Evolutionary conservation across 1,140 invertebrate genomes (phyloP), one percentile per base, ranked within the genome.

Genomic region (Drosophila truncata): DNA sequence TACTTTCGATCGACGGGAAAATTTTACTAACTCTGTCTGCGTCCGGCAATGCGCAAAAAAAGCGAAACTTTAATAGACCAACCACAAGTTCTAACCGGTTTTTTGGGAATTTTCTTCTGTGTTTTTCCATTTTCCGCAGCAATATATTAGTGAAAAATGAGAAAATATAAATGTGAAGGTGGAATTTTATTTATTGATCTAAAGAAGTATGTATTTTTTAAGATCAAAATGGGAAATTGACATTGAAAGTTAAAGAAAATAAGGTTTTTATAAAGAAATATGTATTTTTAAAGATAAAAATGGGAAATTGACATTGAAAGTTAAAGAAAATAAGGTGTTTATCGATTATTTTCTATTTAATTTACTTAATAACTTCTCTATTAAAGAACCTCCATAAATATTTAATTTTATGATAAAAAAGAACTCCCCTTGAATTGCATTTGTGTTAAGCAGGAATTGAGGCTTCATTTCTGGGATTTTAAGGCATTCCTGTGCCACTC

Each of bases 1-100:
- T 88, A 88, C 84, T 88, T 88, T 88, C 84, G 69, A 90, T 65
- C 70, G 71, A 84, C 75, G 52, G 61, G 84, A 80, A 86, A 82
- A 86, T 86, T 70, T 60, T 31, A 61, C 71, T 27, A 44, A 49
- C 67, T 44, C 29, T 47, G 54, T 73, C 71, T 75, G 62, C 39
- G 31, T 72, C 72, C 79, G 66, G 66, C 67, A 29, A 23, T 37
- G 47, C n/a, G 52, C 35, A 80, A 78, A 59, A 59, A 79, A 79
- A 88, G 78, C 84, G 85, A 88, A 88, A 88, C 80, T 88, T 84
- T 57, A 64, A 86, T 64, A 73, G 66, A 71, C 65, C 69, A 64
- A 49, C 54, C 54, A 33, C 59, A 39, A 64, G 78, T 90, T 87
- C 85, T 87, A 67, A 87, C 85, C 84, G 80, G 84, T 88, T 87